These are phyloP conservation scores for Euwallacea fornicatus DNA, from an alignment of 1,140 invertebrate genomes.

Conservation along the genomic window DNA sequence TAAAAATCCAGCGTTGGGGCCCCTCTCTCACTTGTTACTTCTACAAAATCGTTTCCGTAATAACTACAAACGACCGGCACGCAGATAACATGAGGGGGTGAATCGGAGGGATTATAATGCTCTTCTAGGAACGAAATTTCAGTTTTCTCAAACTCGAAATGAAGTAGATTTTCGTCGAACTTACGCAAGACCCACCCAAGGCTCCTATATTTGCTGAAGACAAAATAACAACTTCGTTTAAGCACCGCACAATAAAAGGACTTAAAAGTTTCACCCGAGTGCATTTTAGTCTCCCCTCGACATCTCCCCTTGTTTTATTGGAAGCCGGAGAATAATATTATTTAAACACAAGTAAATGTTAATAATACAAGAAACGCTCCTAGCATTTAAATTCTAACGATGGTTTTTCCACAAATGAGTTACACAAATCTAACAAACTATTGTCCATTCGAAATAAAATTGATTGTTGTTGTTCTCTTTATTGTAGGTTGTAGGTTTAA, in stretches of 20 bases:
- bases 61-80: constrained; percentile 33
- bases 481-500: not conserved
- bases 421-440: not conserved
- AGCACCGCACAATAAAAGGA: not conserved
- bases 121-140: not conserved
- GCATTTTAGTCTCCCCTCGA: constrained; percentile 14
- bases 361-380: constrained; percentile 3
- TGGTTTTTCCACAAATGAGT: not conserved
- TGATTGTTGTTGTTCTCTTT: not conserved
- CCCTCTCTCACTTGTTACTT: constrained; percentile 32
- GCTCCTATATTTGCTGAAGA: too few species aligned
- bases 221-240: too few species aligned
- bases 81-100: not conserved
- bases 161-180: too few species aligned
- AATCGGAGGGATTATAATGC: not conserved
- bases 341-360: constrained; percentile 17
- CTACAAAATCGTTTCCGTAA: constrained; percentile 32
- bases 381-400: constrained; percentile 2
- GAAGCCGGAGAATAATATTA: constrained; percentile 15
- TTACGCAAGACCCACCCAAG: too few species aligned
- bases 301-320: constrained; percentile 17
- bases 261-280: constrained; percentile 11
- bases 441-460: not conserved
- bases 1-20: constrained; percentile 23
- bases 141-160: not conserved